Evolutionary conservation across 2,797 vertebrate genomes (phyloP).

Genomic region (Limosa lapponica): DNA sequence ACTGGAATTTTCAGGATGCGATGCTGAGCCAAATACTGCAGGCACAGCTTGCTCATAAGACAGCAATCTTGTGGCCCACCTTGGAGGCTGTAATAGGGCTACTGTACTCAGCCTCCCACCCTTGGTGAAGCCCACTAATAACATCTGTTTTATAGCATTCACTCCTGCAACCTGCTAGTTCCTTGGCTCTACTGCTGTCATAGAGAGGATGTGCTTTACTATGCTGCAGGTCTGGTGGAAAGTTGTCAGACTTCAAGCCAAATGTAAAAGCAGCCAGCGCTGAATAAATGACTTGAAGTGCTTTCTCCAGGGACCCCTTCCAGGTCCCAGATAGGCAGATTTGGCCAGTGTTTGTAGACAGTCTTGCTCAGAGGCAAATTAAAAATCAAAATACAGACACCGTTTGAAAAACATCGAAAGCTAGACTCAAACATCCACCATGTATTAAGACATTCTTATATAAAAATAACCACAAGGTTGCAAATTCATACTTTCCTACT

Average conservation of each 20-base stretch:
- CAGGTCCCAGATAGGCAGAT: slow-evolving; percentile 77
- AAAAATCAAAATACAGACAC: slow-evolving; percentile 81
- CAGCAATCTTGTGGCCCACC: slow-evolving; percentile 71
- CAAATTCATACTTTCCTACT: slow-evolving; percentile 83
- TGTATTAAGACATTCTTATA: slow-evolving; percentile 81
- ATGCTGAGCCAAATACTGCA: slow-evolving; percentile 63
- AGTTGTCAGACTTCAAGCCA: slow-evolving; percentile 75
- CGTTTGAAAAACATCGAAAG: slow-evolving; percentile 79
- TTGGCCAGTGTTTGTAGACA: slow-evolving; percentile 76
- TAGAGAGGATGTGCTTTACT: slow-evolving; percentile 75
- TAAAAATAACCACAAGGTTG: slow-evolving; percentile 81
- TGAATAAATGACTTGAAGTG: slow-evolving; percentile 79
- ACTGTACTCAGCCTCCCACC: slow-evolving; percentile 73
- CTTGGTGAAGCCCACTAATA: slow-evolving; percentile 73
- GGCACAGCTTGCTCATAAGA: slow-evolving; percentile 68
- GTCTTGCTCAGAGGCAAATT: slow-evolving; percentile 78
- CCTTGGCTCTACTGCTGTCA: slow-evolving; percentile 60
- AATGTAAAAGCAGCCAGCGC: slow-evolving; percentile 69
- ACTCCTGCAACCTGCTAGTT: slow-evolving; percentile 77
- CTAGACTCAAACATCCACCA: slow-evolving; percentile 78
- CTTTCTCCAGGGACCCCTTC: slow-evolving; percentile 78
- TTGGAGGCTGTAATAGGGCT: slow-evolving; percentile 74
- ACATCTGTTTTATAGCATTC: slow-evolving; percentile 75
- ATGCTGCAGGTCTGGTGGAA: slow-evolving; percentile 79
- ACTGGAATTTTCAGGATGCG: slow-evolving; percentile 68